phyloP scores from a whole-genome alignment of 2,888 invertebrate species.

The Synanthedon myopaeformis region DNA sequence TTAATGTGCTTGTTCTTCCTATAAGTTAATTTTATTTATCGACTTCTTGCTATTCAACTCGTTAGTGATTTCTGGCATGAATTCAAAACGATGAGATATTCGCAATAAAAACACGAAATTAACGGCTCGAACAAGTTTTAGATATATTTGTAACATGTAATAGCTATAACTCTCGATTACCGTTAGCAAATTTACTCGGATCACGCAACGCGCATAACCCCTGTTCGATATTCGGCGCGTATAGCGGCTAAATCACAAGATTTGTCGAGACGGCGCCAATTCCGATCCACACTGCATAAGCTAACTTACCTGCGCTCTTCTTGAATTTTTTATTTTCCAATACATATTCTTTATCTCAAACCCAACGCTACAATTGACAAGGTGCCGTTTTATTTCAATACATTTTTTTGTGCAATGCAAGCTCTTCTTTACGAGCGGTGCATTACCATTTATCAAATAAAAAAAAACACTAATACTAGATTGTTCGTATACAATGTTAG shows the following conservation, averaged over 20 bases:
- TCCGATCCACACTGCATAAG: constrained; percentile 57
- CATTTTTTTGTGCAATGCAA: too few relatives aligned
- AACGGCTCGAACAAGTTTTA: background rate
- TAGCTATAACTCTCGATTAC: constrained; percentile 58
- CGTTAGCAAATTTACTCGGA: constrained; percentile 59
- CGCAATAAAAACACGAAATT: constrained; percentile 11
- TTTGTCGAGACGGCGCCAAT: constrained; percentile 56
- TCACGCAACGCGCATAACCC: constrained; percentile 60
- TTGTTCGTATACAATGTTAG: too few relatives aligned
- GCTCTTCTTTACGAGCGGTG: too few relatives aligned
- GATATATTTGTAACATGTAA: background rate
- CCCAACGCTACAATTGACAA: too few relatives aligned
- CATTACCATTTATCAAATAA: too few relatives aligned
- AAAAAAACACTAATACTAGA: too few relatives aligned
- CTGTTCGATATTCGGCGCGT: constrained; percentile 64
- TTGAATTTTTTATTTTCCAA: constrained; percentile 65
- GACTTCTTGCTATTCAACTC: background rate
- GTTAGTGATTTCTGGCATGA: background rate
- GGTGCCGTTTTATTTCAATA: too few relatives aligned
- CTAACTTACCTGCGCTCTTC: constrained; percentile 52
- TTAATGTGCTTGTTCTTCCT: background rate
- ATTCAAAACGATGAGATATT: background rate
- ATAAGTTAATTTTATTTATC: background rate
- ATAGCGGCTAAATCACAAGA: constrained; percentile 67
- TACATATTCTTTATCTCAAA: too few relatives aligned